These are phyloP conservation scores for Drosophila atripex DNA, from an alignment of 2,888 invertebrate species.

Conservation along the genomic window DNA sequence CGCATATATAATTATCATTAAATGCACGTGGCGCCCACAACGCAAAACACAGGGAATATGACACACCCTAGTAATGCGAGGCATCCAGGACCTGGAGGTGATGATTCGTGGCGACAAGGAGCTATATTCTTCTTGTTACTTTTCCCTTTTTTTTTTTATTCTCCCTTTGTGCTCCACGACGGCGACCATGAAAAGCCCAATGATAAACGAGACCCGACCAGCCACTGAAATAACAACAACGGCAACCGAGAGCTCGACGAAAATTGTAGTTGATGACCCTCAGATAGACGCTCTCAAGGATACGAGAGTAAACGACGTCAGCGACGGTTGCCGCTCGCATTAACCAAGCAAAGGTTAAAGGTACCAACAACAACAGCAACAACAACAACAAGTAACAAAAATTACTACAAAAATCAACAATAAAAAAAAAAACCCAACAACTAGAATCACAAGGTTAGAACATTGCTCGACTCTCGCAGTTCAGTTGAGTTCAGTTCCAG, in stretches of 20 bases:
- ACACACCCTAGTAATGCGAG: not conserved
- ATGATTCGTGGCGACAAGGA: slow-evolving; percentile 12
- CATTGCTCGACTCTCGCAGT: slow-evolving; percentile 43
- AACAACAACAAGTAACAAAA: slow-evolving; percentile 41
- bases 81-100: slow-evolving; percentile 2
- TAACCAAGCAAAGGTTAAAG: slow-evolving; percentile 74
- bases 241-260: slow-evolving; percentile 35
- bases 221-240: slow-evolving; percentile 24
- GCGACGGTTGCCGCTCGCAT: slow-evolving; percentile 46
- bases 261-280: slow-evolving; percentile 75
- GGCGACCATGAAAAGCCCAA: slow-evolving; percentile 40
- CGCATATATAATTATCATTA: slow-evolving; percentile 31
- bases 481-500: slow-evolving; percentile 35
- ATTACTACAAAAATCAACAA: slow-evolving; percentile 16
- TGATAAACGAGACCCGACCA: slow-evolving; percentile 44
- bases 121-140: slow-evolving; percentile 7
- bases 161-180: slow-evolving; percentile 13
- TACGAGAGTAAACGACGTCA: slow-evolving; percentile 48
- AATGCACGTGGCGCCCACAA: slow-evolving; percentile 28
- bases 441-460: slow-evolving; percentile 65
- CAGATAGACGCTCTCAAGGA: slow-evolving; percentile 76
- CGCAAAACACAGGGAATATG: not conserved
- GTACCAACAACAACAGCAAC: slow-evolving; percentile 60
- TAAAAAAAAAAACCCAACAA: slow-evolving; percentile 9
- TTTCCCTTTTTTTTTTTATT: slow-evolving; percentile 7